Base-by-base conservation (phyloP, 1,140 invertebrate species). In the Papilio polytes region DNA sequence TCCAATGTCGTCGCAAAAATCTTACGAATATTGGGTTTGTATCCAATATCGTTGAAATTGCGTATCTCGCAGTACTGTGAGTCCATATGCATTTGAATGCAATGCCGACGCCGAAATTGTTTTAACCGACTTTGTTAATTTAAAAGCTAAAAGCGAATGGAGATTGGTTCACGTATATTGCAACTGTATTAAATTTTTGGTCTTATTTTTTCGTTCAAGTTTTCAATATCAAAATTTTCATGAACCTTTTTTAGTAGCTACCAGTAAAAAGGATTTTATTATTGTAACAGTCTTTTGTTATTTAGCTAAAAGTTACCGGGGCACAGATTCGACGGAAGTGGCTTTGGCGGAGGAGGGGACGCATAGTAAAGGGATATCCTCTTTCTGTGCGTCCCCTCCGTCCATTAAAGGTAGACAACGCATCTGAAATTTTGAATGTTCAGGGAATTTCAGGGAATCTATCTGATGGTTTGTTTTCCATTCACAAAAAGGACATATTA, bases 81-180 rank as follows among this genome's bases (percentile, higher is more conserved):
- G 20, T 10, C 73, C 2, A 51, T 74, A 51, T 74, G 73, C 73
- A 74, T 74, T 51, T n/a, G 73, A 74, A 51, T 74, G 73, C 74
- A 76, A 76, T 76, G 44, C 22, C 10, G 20, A 22, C 9, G 9
- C 22, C 74, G 20, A 51, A 76, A 76, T 76, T 76, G 46, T 76
- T 76, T 76, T 26, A 76, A 76, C 74, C 44, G 74, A 51, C 44
- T 76, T 76, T 76, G 53, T 76, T 76, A 51, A 76, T 76, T 76
- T 51, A 76, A 76, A 76, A 76, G 22, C 41, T 44, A 76, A 76
- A 76, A 76, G 41, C 74, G 20, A 76, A 76, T 76, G 74, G 44
- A 76, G 0, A 76, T 76, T 22, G 46, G n/a, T 48, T 51, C 44
- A 26, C 44, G 44, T 76, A 44, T 74, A 74, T 46, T 48, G 41